Evolutionary conservation across 2,113 vertebrate genomes (phyloP).

Genomic region (Oreochromis tanganicae): DNA sequence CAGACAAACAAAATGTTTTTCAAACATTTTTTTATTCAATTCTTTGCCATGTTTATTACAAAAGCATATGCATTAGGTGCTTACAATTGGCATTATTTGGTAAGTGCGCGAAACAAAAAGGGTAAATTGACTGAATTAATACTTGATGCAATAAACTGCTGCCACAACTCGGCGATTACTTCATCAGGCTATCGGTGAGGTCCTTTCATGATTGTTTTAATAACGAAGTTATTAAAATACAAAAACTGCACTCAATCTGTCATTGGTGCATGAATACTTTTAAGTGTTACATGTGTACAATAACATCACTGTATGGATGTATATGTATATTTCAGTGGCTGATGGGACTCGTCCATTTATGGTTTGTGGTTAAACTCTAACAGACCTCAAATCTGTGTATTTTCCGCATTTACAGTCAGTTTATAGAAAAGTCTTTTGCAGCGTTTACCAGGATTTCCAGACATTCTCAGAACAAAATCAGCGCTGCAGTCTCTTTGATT

Average conservation of each 20-base stretch:
- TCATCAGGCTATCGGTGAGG: background rate
- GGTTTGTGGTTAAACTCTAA: background rate
- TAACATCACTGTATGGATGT: background rate
- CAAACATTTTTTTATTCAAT: background rate
- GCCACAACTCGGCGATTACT: background rate
- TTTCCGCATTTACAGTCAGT: background rate
- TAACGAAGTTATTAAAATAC: background rate
- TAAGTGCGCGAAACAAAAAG: background rate
- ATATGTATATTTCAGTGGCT: background rate
- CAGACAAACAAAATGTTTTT: background rate
- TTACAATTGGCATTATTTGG: background rate
- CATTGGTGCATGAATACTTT: background rate
- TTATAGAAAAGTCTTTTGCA: background rate
- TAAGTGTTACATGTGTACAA: background rate
- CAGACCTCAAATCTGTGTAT: background rate
- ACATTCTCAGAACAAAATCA: conserved; percentile 2
- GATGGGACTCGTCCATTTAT: background rate
- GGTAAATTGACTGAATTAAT: background rate
- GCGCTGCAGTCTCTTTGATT: background rate
- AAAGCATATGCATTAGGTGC: background rate
- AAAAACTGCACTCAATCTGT: background rate
- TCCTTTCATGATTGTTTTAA: background rate
- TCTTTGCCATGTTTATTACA: background rate
- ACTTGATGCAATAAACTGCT: background rate
- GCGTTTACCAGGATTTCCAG: background rate